Base-by-base conservation (phyloP, 2,797 vertebrate species). In the Phrynocephalus forsythii region DNA sequence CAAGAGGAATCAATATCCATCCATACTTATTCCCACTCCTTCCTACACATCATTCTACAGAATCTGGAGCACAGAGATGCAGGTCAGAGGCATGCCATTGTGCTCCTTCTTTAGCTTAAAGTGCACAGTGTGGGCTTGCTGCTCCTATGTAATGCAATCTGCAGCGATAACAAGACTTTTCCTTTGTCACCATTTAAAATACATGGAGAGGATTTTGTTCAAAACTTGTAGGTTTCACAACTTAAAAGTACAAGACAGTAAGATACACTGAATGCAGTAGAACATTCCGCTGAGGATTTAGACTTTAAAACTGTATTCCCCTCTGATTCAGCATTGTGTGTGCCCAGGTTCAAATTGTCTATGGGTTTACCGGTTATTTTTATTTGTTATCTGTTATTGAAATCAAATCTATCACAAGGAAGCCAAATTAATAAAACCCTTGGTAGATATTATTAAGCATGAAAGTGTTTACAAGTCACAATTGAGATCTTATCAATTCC, bases 1-100 rank as follows among this genome's bases (percentile, higher is more conserved):
- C 98, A 98, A 95, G 98, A 99, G 44, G 98, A 98, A 90, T 98
- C 97, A 0, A 97, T 99, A 92, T 98, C 99, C 78, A 97, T 98
- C 94, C 98, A 98, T 94, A 98, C 98, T 0, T 98, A 98, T 91
- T 98, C 98, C 66, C 98, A 98, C 93, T 97, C 98, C 83, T 99
- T 99, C 93, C 96, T 99, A 78, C 98, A 98, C 93, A 97, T 98
- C n/a, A 98, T 99, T 89, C 97, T 99, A 1, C 97, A 98, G 88
- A 98, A 99, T 89, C 93, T 99, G 94, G 97, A 99, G 93, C 98
- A 99, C 96, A 94, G 98, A 94, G 98, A 99, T 87, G 86, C 98
- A 97, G 98, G 98, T 99, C 90, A 96, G 96, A 75, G 80, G 81
- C 90, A 9, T 56, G 13, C 75, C 84, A 0, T 52, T 72, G 60